phyloP scores from a whole-genome alignment of 2,797 vertebrate genomes.

The Lacerta viridis region DNA sequence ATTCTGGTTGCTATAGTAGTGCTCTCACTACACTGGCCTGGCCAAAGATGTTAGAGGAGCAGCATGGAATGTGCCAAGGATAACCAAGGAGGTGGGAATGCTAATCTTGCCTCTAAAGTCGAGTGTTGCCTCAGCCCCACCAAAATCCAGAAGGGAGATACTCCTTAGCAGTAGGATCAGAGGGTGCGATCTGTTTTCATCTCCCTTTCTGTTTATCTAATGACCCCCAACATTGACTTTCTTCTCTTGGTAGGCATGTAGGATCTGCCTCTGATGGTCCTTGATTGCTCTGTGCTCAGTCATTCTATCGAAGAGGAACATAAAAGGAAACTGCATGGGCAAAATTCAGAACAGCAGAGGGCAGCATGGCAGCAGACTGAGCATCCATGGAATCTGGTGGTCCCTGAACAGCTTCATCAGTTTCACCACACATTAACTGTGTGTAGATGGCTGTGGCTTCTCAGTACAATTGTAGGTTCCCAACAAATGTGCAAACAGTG shows the following conservation, averaged over 20 bases:
- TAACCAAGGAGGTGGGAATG: background rate
- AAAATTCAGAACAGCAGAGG: background rate
- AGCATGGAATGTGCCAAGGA: background rate
- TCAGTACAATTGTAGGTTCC: background rate
- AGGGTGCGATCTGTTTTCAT: background rate
- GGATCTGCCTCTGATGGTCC: background rate
- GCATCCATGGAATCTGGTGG: background rate
- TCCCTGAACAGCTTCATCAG: background rate
- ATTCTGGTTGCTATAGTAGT: constrained; percentile 36
- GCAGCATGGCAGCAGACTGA: background rate
- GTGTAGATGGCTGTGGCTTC: background rate
- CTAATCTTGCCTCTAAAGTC: background rate
- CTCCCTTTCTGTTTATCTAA: background rate
- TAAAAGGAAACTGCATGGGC: background rate
- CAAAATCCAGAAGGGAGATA: background rate
- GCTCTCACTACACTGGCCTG: background rate
- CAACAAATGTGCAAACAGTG: background rate
- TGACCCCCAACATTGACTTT: background rate
- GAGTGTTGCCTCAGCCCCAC: background rate
- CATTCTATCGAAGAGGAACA: background rate
- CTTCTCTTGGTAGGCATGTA: background rate
- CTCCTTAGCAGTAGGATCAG: background rate
- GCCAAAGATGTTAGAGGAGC: background rate
- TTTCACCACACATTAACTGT: background rate
- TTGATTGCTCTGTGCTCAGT: background rate